phyloP scores from a whole-genome alignment of 30 jellyfish, hydroid and myxozoan species.

The Sanderia malayensis region DNA sequence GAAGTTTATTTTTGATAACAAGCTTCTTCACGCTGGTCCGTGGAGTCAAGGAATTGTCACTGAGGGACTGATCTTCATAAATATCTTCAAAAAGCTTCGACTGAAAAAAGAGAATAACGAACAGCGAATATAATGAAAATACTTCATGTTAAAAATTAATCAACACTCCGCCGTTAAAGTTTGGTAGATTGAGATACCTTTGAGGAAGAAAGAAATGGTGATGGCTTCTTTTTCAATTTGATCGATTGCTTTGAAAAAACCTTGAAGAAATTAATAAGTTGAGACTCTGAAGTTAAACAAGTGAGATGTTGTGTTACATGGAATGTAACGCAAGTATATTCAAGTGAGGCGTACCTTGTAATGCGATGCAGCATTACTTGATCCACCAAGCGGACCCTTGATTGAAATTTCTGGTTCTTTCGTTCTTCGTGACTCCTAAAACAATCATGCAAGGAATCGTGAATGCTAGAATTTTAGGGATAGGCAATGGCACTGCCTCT shows the following conservation, averaged over 20 bases:
- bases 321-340: too few relatives aligned
- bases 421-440: constrained; percentile 53
- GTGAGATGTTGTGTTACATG: too few relatives aligned
- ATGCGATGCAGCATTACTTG: constrained; percentile 55
- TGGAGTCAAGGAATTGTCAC: constrained; percentile 70
- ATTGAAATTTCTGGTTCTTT: constrained; percentile 24
- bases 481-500: too few relatives aligned
- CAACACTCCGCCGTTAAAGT: too few relatives aligned
- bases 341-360: constrained; percentile 52
- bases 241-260: constrained; percentile 80
- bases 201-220: constrained; percentile 73
- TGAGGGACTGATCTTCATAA: constrained; percentile 63
- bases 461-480: too few relatives aligned
- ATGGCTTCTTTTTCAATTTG: constrained; percentile 66
- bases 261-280: constrained; percentile 44
- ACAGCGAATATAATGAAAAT: too few relatives aligned
- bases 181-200: constrained; percentile 52
- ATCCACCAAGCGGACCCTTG: constrained; percentile 14
- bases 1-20: constrained; percentile 60
- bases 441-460: too few relatives aligned
- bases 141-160: too few relatives aligned
- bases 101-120: constrained; percentile 56
- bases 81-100: constrained; percentile 79
- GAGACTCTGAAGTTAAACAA: too few relatives aligned
- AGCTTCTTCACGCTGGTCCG: constrained; percentile 78